Base-by-base conservation (phyloP, 2,113 vertebrate genomes). In the Delphinapterus leucas region DNA sequence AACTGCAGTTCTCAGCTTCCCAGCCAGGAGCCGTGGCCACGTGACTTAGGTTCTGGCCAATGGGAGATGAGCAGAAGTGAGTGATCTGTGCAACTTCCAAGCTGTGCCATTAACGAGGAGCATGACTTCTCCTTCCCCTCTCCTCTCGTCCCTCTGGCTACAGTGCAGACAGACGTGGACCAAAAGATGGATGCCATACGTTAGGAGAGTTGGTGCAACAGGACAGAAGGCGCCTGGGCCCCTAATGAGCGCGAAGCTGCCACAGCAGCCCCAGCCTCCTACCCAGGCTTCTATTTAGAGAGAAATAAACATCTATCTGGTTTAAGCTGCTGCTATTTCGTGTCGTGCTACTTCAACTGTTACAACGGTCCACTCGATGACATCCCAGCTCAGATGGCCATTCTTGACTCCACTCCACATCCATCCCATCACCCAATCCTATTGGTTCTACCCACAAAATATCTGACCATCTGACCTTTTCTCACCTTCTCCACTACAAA, bases 281-380 rank as follows among this genome's bases (percentile, higher is more conserved):
- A 63, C 12, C 61, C 61, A 58, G 88, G 38, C 71, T 94, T 63
- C 90, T 70, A 23, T 80, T 93, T 31, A 49, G 76, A 93, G 58
- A 94, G 84, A 82, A 73, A 82, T 33, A 81, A 93, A 21, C 12
- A 87, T 53, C 28, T 23, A 41, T 28, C 80, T 47, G n/a, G 28
- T n/a, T 31, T 23, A 26, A 38, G 67, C 47, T 90, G 85, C n/a
- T 41, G 83, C 61, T 1, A 26, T 14, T 80, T 58, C 21, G 25
- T 4, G n/a, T 61, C 25, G 3, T 47, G 47, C 15, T 53, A 53
- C 18, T 53, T 53, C 53, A 53, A 53, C 85, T 60, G 71, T 49
- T 49, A 7, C 25, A 76, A 25, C 1, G 3, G 55, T n/a, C 36
- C 23, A 33, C n/a, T n/a, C 26, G 5, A 25, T 26, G 58, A 65